phyloP scores from a whole-genome alignment of 2,113 vertebrate species.

The Lasiurus borealis region DNA sequence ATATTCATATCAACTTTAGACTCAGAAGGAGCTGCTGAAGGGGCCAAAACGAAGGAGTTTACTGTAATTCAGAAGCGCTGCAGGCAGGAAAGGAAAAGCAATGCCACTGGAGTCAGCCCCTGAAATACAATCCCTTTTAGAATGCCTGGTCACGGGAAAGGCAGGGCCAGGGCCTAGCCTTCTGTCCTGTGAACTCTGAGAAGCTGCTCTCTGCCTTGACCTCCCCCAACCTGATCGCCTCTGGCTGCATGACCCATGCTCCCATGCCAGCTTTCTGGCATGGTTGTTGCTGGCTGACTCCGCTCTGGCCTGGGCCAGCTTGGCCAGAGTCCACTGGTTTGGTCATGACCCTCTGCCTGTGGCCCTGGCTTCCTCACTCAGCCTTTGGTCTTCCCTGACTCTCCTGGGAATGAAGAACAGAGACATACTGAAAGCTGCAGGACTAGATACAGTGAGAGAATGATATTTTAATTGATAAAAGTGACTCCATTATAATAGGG shows the following conservation, averaged over 20 bases:
- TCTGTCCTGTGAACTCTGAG: background rate
- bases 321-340: background rate
- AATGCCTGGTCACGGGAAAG: background rate
- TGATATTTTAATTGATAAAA: background rate
- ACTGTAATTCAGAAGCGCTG: background rate
- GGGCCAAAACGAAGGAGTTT: background rate
- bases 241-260: background rate
- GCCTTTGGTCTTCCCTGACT: background rate
- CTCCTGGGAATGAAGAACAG: background rate
- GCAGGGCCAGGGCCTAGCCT: background rate
- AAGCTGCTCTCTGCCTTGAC: conserved; percentile 1
- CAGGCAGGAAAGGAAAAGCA: background rate
- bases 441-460: background rate
- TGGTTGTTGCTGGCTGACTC: background rate
- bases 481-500: background rate
- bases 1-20: conserved; percentile 24
- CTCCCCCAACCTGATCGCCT: conserved; percentile 3
- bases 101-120: background rate
- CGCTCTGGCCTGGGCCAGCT: background rate
- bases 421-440: background rate
- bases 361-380: background rate
- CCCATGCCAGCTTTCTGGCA: background rate
- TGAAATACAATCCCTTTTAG: background rate
- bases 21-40: background rate
- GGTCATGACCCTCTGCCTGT: background rate